These are phyloP conservation scores for Ophion costatus DNA, from an alignment of 2,888 invertebrate genomes.

Conservation along the genomic window DNA sequence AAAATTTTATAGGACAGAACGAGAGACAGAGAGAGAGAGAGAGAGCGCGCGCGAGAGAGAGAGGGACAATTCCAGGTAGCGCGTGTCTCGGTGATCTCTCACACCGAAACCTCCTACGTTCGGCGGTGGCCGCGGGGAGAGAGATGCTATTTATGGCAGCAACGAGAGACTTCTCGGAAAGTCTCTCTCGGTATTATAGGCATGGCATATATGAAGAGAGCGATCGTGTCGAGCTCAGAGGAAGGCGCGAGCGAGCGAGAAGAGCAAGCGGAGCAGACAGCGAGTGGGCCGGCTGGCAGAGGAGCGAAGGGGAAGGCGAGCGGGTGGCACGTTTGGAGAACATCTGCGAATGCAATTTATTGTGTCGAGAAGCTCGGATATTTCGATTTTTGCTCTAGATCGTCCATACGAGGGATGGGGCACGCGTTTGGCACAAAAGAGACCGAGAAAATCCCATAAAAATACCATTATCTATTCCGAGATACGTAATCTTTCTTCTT, in stretches of 20 bases:
- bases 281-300: not conserved
- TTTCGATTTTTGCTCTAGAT: slow-evolving; percentile 31
- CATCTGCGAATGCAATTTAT: slow-evolving; percentile 67
- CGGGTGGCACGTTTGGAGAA: slow-evolving; percentile 53
- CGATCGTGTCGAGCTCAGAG: slow-evolving; percentile 25
- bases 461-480: not conserved
- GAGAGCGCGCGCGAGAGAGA: too few relatives aligned
- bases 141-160: slow-evolving; percentile 62
- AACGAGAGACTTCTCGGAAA: slow-evolving; percentile 62
- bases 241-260: not conserved
- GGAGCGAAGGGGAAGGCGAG: not conserved
- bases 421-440: not conserved
- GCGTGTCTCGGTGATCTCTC: slow-evolving; percentile 66
- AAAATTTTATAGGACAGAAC: slow-evolving; percentile 64
- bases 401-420: not conserved
- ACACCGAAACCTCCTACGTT: slow-evolving; percentile 66
- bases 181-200: slow-evolving; percentile 51
- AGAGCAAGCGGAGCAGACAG: not conserved
- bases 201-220: slow-evolving; percentile 59
- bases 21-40: too few relatives aligned
- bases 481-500: slow-evolving; percentile 10
- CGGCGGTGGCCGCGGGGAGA: slow-evolving; percentile 4
- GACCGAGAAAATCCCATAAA: not conserved
- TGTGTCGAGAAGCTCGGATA: slow-evolving; percentile 54
- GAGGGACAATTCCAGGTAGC: slow-evolving; percentile 67